Evolutionary conservation across 2,888 invertebrate genomes (phyloP), one percentile per base, ranked within the genome.

Genomic region (Petrolisthes cinctipes): DNA sequence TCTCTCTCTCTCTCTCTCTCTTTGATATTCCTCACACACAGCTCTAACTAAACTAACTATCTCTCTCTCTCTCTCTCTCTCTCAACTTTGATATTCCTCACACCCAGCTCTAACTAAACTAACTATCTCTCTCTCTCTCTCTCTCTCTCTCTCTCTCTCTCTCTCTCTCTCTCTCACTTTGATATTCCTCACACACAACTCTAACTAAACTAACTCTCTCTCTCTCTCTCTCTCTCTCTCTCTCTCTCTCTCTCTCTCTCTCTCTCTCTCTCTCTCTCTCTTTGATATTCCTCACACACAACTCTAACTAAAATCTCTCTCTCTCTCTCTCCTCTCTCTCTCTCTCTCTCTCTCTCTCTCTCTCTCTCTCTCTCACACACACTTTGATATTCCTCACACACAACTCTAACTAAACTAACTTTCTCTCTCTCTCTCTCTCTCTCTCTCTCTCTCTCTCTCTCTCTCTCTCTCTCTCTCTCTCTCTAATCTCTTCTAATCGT

Each of bases 1-100:
- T n/a, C 71, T n/a, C 71, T n/a, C 71, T n/a, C 71, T 71, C 71
- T 17, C 71, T 71, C n/a, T 71, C 71, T 5, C 61, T 61, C 61
- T 61, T 14, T 61, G 7, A 9, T 9, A 14, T 71, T n/a, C 71
- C 71, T n/a, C n/a, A 14, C 61, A 14, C 61, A 9, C 61, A 61
- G 61, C 61, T 14, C 61, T n/a, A n/a, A n/a, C n/a, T n/a, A n/a
- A n/a, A n/a, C n/a, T n/a, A n/a, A n/a, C n/a, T n/a, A n/a, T n/a
- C n/a, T n/a, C n/a, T 61, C 61, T 71, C n/a, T n/a, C 7, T 71
- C 71, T 17, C n/a, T 71, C 7, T n/a, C 9, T n/a, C 71, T n/a
- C n/a, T n/a, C 7, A 5, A 11, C 9, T n/a, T n/a, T n/a, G 5
- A 11, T n/a, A 7, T n/a, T n/a, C 71, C 71, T n/a, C n/a, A 71